Conservation (phyloP, 1,140 invertebrate species). For the Dryas iulia region DNA sequence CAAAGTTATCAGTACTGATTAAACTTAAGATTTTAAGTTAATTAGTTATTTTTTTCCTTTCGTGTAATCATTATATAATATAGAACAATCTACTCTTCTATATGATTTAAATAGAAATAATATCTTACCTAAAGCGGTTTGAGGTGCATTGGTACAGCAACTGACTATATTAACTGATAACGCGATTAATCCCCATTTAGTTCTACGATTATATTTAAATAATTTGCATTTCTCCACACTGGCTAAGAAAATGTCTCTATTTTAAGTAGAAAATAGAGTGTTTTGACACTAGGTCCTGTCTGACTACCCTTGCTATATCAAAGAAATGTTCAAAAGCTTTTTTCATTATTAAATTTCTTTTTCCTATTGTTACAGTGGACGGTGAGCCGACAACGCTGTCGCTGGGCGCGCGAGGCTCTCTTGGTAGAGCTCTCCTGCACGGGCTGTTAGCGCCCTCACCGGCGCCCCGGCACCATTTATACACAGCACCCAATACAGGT, state of each 20-base stretch:
- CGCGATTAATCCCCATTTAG: too few relatives aligned
- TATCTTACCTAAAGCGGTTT: too few relatives aligned
- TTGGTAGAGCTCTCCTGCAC: conserved; percentile 62
- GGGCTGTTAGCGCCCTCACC: conserved; percentile 66
- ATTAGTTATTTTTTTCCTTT: background rate
- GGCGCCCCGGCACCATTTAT: conserved; percentile 63
- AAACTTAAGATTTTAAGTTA: background rate
- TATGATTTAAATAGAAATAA: too few relatives aligned
- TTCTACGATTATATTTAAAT: too few relatives aligned
- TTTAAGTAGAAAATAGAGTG: too few relatives aligned
- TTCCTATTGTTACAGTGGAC: conserved; percentile 62
- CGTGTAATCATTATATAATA: background rate
- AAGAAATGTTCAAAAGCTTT: background rate
- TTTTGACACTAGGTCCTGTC: too few relatives aligned
- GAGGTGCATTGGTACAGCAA: too few relatives aligned
- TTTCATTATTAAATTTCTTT: background rate
- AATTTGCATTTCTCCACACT: too few relatives aligned
- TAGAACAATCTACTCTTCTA: too few relatives aligned
- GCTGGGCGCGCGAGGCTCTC: conserved; percentile 60
- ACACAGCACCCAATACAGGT: conserved; percentile 71
- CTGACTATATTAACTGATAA: too few relatives aligned
- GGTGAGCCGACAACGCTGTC: conserved; percentile 62
- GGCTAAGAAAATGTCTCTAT: too few relatives aligned
- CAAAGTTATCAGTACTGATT: background rate
- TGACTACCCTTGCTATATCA: too few relatives aligned